Evolutionary conservation across 2,888 invertebrate genomes (phyloP), one percentile per base, ranked within the genome.

Genomic region (Theristus sp.): DNA sequence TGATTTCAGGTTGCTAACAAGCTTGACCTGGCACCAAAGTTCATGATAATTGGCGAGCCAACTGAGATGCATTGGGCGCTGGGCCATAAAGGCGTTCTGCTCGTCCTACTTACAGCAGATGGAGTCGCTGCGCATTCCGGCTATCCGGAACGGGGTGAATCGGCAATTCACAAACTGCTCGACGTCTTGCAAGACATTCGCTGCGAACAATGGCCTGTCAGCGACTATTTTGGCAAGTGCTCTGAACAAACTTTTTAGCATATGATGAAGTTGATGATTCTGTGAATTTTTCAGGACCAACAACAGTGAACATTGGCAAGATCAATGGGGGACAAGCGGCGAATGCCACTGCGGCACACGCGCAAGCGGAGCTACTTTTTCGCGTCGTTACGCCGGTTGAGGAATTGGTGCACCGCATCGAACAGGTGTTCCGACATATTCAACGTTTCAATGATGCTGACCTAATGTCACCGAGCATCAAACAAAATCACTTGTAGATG

Each of bases 41-140:
- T 65, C 58, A 24, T 71, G 10, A 56, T 71, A n/a, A 69, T 70
- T 13, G 71, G 71, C 10, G 71, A 71, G 59, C 71, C 71, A 26
- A 71, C 71, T 0, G 71, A 71, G 56, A 53, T 68, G 56, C 67
- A 67, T 49, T 69, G 67, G 53, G 69, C 67, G 10, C 64, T 65
- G 0, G 64, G 69, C 53, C 71, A 71, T 61, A 71, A 71, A 61
- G 71, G 71, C 56, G 69, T 68, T 1, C 57, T 67, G 25, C 71
- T 71, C 62, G 63, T 68, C 1, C 52, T 56, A 1, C 53, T 69
- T 17, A 62, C 56, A n/a, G 60, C 64, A 0, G 58, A 27, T 1
- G 69, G 69, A 1, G 59, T 63, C 22, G 68, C 69, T 22, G 68
- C 67, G n/a, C 69, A 69, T 57, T 68, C 68, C 1, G 69, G 70